Percentiles rank a stretch among this genome's conserved stretches.
These are phyloP conservation scores for Unio delphinus DNA, from an alignment of 2,888 invertebrate genomes.

Conservation along the genomic window DNA sequence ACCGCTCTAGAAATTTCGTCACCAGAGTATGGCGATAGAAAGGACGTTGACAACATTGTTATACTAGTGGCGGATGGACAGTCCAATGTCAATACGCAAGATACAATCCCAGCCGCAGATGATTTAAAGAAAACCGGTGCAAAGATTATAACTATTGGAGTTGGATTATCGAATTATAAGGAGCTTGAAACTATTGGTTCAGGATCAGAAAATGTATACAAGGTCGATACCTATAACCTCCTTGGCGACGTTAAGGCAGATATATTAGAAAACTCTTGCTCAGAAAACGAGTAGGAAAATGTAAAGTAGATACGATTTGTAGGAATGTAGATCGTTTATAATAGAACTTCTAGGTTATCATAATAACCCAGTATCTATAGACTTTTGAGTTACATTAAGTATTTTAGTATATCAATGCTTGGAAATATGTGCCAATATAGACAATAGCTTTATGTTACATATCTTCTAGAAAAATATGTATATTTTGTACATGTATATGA, in stretches of 20 bases:
- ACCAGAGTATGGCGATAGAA: slow-evolving; percentile 42
- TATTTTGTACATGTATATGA: too few relatives aligned
- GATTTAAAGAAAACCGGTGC: slow-evolving; percentile 50
- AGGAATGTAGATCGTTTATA: too few relatives aligned
- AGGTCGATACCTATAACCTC: slow-evolving; percentile 45
- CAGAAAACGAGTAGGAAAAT: background rate
- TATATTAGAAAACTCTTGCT: slow-evolving; percentile 47
- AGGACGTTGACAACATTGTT: slow-evolving; percentile 48
- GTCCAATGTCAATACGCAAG: slow-evolving; percentile 56
- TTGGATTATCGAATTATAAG: slow-evolving; percentile 40
- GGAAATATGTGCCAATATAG: too few relatives aligned
- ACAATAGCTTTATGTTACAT: too few relatives aligned
- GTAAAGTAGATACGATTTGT: too few relatives aligned
- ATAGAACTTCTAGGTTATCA: too few relatives aligned
- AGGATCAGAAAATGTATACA: slow-evolving; percentile 46
- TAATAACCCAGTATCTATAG: too few relatives aligned
- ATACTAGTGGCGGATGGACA: slow-evolving; percentile 62
- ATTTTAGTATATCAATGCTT: too few relatives aligned
- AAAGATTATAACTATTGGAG: slow-evolving; percentile 54
- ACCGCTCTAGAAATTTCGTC: slow-evolving; percentile 42
- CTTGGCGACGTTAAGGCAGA: slow-evolving; percentile 44
- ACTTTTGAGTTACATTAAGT: too few relatives aligned
- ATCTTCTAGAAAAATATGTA: too few relatives aligned
- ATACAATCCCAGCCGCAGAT: slow-evolving; percentile 55
- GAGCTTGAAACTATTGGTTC: slow-evolving; percentile 54